Percentiles rank a stretch among this genome's conserved stretches.
phyloP scores from a whole-genome alignment of 2,888 invertebrate species.

The Xestia sexstrigata region DNA sequence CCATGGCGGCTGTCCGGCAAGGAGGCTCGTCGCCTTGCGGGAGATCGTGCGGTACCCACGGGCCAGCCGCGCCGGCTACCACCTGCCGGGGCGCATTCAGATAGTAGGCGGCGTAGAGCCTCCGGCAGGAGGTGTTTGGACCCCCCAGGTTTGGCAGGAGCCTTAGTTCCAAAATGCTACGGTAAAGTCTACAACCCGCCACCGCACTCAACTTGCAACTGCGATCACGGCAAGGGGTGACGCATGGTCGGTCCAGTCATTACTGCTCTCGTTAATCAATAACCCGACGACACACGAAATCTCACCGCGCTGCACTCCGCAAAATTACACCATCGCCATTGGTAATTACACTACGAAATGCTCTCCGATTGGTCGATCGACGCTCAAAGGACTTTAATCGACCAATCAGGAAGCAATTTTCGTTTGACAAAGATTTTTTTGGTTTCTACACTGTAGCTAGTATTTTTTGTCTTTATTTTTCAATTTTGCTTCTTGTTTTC shows the following conservation, averaged over 20 bases:
- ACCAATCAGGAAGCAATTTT: constrained; percentile 67
- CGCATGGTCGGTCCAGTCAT: constrained; percentile 78
- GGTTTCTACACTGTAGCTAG: not conserved
- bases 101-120: too few species aligned
- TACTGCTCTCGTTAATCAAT: constrained; percentile 84
- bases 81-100: too few species aligned
- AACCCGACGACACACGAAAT: constrained; percentile 71
- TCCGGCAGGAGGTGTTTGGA: too few species aligned
- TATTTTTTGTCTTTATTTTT: constrained; percentile 23
- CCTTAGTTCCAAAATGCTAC: not conserved
- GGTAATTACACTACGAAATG: constrained; percentile 66
- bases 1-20: too few species aligned
- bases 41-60: too few species aligned
- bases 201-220: constrained; percentile 22
- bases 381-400: constrained; percentile 65
- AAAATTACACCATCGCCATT: constrained; percentile 68
- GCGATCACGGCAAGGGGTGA: constrained; percentile 63
- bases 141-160: too few species aligned
- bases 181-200: constrained; percentile 14
- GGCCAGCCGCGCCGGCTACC: too few species aligned
- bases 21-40: too few species aligned
- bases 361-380: constrained; percentile 62
- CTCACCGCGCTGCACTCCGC: constrained; percentile 62
- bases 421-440: constrained; percentile 49
- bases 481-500: not conserved